Base-by-base conservation (phyloP, 2,888 invertebrate species). In the Cerastis rubricosa region DNA sequence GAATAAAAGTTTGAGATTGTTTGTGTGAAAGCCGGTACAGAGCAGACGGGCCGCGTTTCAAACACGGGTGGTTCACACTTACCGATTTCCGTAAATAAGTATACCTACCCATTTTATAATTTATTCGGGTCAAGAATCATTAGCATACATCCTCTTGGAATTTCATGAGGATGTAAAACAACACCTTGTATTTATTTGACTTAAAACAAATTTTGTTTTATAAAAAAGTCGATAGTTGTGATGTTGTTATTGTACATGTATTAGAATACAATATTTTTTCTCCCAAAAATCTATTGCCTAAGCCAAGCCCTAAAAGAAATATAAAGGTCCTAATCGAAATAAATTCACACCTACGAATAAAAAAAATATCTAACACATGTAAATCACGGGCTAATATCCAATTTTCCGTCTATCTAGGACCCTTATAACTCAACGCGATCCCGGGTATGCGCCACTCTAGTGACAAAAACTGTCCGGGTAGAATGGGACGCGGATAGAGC, bases 381-480 rank as follows among this genome's bases (percentile, higher is more conserved):
- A 91, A 90, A 90, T 90, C 91, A 90, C 86, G 45, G 83, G 80
- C 88, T 89, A 89, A 90, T 90, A 89, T 89, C 87, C 90, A 91
- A 91, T 91, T 90, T 89, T 90, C 89, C 86, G 85, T 85, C 85
- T 83, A 79, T 77, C 86, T 86, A 81, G 86, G 81, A 90, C 90
- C 91, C 88, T 87, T 89, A 90, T 92, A 92, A 91, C 90, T 92
- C 92, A 92, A 85, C 76, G 71, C 81, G 81, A 87, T 87, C 85
- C 89, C 83, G 84, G 74, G 82, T 74, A 81, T 43, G 74, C 75
- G 74, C 79, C 59, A 71, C 76, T 85, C 84, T 79, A 84, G 91
- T 91, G 92, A 93, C 92, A 91, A 90, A 91, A 91, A 87, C 89
- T 88, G 89, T 90, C 89, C 74, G 85, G 73, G 67, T 78, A 85